Evolutionary conservation across 2,113 vertebrate genomes (phyloP).

Genomic region (Dipodomys stephensi): DNA sequence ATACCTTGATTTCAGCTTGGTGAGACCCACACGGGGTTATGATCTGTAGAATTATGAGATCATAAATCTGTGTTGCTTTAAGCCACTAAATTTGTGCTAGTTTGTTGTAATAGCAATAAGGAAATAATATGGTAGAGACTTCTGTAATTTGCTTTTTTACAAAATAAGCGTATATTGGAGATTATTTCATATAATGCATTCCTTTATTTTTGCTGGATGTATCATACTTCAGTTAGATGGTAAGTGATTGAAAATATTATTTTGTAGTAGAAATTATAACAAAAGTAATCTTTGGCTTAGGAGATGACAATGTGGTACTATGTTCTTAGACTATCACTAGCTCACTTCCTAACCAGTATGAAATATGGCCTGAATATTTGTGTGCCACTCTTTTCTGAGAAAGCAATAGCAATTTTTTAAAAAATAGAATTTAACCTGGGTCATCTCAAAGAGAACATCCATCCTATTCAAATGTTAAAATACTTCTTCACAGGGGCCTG

Average conservation of each 20-base stretch:
- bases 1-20: neutral
- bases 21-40: neutral
- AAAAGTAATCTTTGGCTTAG: neutral
- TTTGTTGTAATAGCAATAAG: neutral
- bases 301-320: neutral
- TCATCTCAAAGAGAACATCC: too few relatives aligned
- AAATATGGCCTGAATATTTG: neutral
- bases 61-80: neutral
- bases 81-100: neutral
- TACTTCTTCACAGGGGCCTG: neutral
- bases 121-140: neutral
- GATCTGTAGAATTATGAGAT: neutral
- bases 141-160: constrained; percentile 3
- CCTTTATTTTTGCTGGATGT: neutral
- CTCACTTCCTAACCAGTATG: neutral
- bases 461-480: neutral
- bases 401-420: too few relatives aligned
- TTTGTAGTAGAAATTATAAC: neutral
- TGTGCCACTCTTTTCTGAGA: too few relatives aligned
- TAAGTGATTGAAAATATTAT: neutral
- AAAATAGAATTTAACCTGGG: too few relatives aligned
- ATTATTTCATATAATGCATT: neutral
- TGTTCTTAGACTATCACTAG: neutral
- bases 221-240: neutral
- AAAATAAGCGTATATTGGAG: neutral